These are phyloP conservation scores for Thelaira solivaga DNA, from an alignment of 2,888 invertebrate species.

Conservation along the genomic window DNA sequence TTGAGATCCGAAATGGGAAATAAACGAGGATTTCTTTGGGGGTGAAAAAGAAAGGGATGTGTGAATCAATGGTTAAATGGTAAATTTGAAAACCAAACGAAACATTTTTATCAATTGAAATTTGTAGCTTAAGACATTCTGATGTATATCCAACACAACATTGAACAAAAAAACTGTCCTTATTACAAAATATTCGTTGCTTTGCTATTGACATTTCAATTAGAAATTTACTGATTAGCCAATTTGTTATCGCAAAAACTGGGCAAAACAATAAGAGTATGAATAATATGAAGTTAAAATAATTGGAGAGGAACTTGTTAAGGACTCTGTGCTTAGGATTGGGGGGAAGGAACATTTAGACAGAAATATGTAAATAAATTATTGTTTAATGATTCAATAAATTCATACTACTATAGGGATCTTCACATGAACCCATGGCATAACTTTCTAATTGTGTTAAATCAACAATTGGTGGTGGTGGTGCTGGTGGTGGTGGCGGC, in stretches of 20 bases:
- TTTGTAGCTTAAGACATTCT: no score
- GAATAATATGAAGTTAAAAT: not conserved
- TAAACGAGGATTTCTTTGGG: constrained; percentile 1
- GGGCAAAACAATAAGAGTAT: no score
- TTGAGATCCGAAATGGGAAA: constrained; percentile 66
- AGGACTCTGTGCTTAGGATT: not conserved
- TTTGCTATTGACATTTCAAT: no score
- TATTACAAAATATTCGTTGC: no score
- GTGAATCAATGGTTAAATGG: not conserved
- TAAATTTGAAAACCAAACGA: no score
- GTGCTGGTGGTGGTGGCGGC: constrained; percentile 55
- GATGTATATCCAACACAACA: no score
- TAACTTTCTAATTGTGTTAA: constrained; percentile 72
- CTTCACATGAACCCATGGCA: constrained; percentile 49
- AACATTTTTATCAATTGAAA: no score
- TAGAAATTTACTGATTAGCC: no score
- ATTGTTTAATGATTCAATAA: constrained; percentile 71
- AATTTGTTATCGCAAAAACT: no score
- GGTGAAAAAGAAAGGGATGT: not conserved
- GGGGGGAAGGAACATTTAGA: no score
- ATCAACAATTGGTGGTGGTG: constrained; percentile 70
- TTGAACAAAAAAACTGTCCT: no score
- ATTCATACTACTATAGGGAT: constrained; percentile 72
- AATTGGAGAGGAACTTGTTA: constrained; percentile 11
- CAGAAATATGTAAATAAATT: not conserved